Conservation (phyloP, 1,140 invertebrate species). For the Aphis craccivora region DNA sequence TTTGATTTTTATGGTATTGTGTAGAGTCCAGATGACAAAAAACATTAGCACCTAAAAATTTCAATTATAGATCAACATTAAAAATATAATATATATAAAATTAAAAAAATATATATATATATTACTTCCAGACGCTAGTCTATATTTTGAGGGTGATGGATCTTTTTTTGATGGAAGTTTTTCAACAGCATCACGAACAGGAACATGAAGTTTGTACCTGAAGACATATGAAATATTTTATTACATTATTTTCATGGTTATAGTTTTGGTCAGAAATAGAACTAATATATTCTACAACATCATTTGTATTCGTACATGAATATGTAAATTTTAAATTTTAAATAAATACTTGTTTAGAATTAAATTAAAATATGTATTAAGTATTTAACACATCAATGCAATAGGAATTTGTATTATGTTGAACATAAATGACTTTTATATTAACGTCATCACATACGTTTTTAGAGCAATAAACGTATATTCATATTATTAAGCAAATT, state of each 20-base stretch:
- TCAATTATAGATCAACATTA: background rate
- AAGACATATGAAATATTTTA: background rate
- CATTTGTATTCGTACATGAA: background rate
- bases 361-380: background rate
- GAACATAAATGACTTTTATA: background rate
- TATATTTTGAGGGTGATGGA: background rate
- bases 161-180: conserved; percentile 65
- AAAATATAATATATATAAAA: background rate
- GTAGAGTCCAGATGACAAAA: conserved; percentile 43
- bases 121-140: conserved; percentile 44
- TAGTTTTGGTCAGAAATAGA: background rate
- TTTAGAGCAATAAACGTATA: background rate
- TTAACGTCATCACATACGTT: background rate
- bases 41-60: background rate
- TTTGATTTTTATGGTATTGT: conserved; percentile 39
- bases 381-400: background rate
- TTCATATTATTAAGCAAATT: background rate
- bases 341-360: conserved; percentile 19
- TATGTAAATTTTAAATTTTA: background rate
- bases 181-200: conserved; percentile 75
- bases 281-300: background rate
- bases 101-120: background rate
- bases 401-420: background rate
- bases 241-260: background rate
- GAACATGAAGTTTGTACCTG: conserved; percentile 63